These are phyloP conservation scores for Panorpa germanica DNA, from an alignment of 2,888 invertebrate species.

Conservation along the genomic window DNA sequence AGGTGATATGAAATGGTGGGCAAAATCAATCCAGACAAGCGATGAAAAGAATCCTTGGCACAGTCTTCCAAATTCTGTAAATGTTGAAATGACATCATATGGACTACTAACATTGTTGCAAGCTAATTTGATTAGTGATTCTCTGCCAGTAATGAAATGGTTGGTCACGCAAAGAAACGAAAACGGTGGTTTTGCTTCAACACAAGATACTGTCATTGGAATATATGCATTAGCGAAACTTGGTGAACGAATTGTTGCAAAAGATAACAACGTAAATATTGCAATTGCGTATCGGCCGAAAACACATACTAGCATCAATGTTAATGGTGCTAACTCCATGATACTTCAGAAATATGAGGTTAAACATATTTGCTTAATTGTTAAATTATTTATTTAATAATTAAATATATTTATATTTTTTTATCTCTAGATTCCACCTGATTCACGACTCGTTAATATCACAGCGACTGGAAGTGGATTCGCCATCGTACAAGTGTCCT, in stretches of 20 bases:
- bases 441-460: conserved; percentile 43
- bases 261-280: conserved; percentile 26
- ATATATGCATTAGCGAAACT: conserved; percentile 48
- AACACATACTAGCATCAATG: conserved; percentile 42
- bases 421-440: conserved; percentile 16
- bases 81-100: conserved; percentile 76
- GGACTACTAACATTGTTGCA: conserved; percentile 52
- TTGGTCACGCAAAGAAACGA: conserved; percentile 44
- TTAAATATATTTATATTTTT: conserved; percentile 2
- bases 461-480: conserved; percentile 66
- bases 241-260: conserved; percentile 33
- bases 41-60: conserved; percentile 47
- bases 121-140: conserved; percentile 17
- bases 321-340: conserved; percentile 59
- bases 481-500: conserved; percentile 57
- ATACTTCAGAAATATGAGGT: conserved; percentile 67
- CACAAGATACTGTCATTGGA: conserved; percentile 63
- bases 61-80: conserved; percentile 41
- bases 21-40: conserved; percentile 31
- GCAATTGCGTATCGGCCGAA: no score
- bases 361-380: conserved; percentile 15
- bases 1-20: conserved; percentile 72
- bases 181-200: conserved; percentile 54
- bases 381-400: conserved; percentile 4
- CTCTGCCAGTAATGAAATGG: conserved; percentile 46